phyloP scores from a whole-genome alignment of 2,113 vertebrate species.

The Rhynchomys soricoides region DNA sequence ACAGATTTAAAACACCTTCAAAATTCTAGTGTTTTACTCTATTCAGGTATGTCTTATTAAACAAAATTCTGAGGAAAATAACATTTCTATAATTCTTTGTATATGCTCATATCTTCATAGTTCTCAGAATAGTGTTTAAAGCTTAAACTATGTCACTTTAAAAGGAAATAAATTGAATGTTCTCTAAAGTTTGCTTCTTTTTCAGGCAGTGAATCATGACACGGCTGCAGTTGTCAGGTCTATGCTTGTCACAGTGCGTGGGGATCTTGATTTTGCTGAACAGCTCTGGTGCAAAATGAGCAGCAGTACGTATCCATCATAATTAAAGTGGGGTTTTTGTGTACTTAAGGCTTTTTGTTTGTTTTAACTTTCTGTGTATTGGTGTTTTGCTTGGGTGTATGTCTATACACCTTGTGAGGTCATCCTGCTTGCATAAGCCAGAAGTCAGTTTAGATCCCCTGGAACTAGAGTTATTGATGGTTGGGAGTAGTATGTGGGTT shows the following conservation, averaged over 20 bases:
- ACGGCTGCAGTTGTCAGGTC: constrained; percentile 83
- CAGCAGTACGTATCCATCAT: constrained; percentile 86
- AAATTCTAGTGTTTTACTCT: neutral
- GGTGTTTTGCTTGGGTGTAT: neutral
- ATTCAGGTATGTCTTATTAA: neutral
- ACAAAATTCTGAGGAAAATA: constrained; percentile 24
- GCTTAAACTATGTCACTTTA: neutral
- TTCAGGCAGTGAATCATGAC: constrained; percentile 85
- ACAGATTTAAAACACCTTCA: constrained; percentile 24
- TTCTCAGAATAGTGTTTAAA: constrained; percentile 27
- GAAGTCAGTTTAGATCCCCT: too few relatives aligned
- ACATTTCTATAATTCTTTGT: neutral
- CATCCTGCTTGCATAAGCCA: neutral
- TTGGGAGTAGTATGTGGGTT: neutral
- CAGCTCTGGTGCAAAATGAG: constrained; percentile 95
- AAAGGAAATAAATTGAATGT: neutral
- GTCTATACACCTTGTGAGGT: neutral
- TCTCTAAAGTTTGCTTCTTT: constrained; percentile 38
- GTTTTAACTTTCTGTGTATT: neutral
- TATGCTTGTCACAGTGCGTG: constrained; percentile 89
- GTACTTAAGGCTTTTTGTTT: neutral
- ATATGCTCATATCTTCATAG: neutral
- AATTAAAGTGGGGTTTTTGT: neutral
- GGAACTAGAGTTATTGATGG: neutral
- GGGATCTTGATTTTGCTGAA: constrained; percentile 95